Conservation (phyloP, 1,140 invertebrate genomes). For the Chymomyza costata region DNA sequence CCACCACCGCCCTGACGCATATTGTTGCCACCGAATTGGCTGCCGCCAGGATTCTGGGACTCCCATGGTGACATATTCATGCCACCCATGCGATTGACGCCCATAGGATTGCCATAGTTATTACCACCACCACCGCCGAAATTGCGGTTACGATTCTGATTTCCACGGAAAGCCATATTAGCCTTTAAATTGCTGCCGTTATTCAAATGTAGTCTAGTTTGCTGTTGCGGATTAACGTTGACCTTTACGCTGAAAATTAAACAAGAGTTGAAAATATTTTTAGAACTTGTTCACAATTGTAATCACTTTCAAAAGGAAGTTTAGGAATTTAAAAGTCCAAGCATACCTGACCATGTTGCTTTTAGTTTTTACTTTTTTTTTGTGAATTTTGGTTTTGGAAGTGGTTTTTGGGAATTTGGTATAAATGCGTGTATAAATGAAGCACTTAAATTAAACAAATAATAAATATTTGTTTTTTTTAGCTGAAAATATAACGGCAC, state of each 20-base stretch:
- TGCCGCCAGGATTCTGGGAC: conserved; percentile 58
- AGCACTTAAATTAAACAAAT: conserved; percentile 4
- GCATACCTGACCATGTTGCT: conserved; percentile 63
- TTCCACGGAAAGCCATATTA: conserved; percentile 70
- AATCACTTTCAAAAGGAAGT: background rate
- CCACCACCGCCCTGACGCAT: conserved; percentile 71
- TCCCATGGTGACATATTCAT: conserved; percentile 74
- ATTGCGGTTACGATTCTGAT: conserved; percentile 70
- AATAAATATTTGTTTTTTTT: too few relatives aligned
- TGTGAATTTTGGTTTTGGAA: conserved; percentile 6
- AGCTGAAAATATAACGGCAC: background rate
- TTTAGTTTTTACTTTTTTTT: conserved; percentile 19
- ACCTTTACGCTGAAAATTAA: conserved; percentile 44
- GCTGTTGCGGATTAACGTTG: conserved; percentile 32
- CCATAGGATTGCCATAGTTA: conserved; percentile 47
- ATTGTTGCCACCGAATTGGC: conserved; percentile 59
- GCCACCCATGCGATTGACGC: conserved; percentile 59
- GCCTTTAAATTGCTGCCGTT: conserved; percentile 29
- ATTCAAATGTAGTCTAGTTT: conserved; percentile 14
- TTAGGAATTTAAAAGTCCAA: background rate
- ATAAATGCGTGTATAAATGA: conserved; percentile 19
- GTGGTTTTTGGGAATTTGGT: conserved; percentile 10
- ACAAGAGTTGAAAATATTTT: background rate
- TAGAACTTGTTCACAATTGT: background rate
- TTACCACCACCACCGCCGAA: conserved; percentile 53